Conservation (phyloP, 1,140 invertebrate species). For the Copidosoma floridanum region DNA sequence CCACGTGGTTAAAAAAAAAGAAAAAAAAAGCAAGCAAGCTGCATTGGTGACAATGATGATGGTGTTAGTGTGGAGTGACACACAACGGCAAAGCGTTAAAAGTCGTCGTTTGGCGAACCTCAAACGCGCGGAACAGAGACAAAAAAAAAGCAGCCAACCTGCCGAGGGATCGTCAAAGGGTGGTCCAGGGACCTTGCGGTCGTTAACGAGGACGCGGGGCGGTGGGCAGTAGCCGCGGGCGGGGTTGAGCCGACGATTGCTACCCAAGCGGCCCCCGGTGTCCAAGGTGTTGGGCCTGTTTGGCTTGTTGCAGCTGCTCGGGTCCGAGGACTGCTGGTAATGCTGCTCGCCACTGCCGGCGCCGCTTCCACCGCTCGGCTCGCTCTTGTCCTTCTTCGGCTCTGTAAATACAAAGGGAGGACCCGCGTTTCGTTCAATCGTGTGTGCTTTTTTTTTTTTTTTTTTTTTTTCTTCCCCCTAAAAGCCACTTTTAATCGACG, state of each 20-base stretch:
- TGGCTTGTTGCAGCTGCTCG: constrained; percentile 53
- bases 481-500: no score
- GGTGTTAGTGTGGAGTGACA: no score
- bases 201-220: not conserved
- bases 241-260: constrained; percentile 32
- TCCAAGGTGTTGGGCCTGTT: constrained; percentile 74
- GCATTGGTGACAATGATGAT: no score
- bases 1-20: no score
- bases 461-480: no score
- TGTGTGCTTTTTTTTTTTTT: not conserved
- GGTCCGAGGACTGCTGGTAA: constrained; percentile 35
- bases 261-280: constrained; percentile 62
- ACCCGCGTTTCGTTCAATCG: not conserved
- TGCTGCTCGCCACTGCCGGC: constrained; percentile 56
- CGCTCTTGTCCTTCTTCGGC: constrained; percentile 87
- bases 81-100: no score
- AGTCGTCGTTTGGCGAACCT: no score
- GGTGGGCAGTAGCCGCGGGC: not conserved
- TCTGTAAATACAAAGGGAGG: constrained; percentile 60
- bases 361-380: constrained; percentile 59
- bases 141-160: no score
- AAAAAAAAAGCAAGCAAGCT: no score
- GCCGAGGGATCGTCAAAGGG: constrained; percentile 13
- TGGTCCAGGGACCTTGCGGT: constrained; percentile 15
- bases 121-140: no score